Evolutionary conservation across 35 echinoderm and acorn worm genomes (phyloP), one percentile per base, ranked within the genome.

Genomic region (Holothuria glaberrima): DNA sequence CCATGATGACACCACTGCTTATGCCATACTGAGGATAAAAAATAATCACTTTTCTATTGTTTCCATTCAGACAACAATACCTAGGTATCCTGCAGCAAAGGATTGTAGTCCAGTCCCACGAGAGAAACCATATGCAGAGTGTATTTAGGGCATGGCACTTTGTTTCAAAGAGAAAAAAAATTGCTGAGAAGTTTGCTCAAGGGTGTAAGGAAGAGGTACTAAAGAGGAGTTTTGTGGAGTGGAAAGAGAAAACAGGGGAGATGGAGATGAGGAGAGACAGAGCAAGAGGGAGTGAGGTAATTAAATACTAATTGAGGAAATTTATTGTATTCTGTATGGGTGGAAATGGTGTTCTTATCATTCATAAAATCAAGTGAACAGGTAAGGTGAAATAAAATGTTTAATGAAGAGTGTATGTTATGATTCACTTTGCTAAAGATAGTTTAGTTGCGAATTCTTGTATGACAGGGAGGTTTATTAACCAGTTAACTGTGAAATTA

Each of bases 71-170:
- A 38, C 71, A 75, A 75, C 32, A 75, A 31, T 75, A 75, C 44
- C 71, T 75, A 34, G 28, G 6, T 19, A 10, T 75, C 33, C 34
- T 75, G 14, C 71, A 75, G 31, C 71, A 38, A 16, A 75, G 44
- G 24, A 22, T 75, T 32, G 71, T 10, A 4, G 44, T 21, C 6
- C 26, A 75, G 44, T 18, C 71, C 9, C 71, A 38, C 0, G 34
- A 35, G 9, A 32, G 44, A 38, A 75, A 75, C 22, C 71, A 75
- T 75, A 12, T 75, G 30, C 44, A 32, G 24, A 44, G 71, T 6
- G 31, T 75, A 10, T 75, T 75, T 45, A 75, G 33, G 33, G 33
- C 71, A 21, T 75, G 71, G 71, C 21, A 75, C 44, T 22, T 75
- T 0, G 20, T 75, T 41, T 2, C 26, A n/a, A 75, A n/a, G 34